Conservation (phyloP, 2,113 vertebrate species). For the Cichladusa arquata region DNA sequence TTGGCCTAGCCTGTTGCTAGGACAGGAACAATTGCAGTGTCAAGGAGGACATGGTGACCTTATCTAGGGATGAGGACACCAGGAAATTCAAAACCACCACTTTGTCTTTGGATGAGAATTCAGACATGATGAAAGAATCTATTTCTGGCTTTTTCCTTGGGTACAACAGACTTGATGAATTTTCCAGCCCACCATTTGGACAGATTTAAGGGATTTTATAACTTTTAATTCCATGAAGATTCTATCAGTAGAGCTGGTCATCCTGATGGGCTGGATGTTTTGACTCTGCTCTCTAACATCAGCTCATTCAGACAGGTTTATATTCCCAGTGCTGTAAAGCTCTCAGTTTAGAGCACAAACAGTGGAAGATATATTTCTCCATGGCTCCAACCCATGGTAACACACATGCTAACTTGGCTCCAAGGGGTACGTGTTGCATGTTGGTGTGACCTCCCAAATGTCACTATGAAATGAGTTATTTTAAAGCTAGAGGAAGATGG, state of each 20-base stretch:
- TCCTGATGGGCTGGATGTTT: neutral
- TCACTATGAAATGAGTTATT: neutral
- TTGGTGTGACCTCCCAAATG: neutral
- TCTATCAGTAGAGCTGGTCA: neutral
- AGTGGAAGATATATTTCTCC: conserved; percentile 15
- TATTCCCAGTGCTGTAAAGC: neutral
- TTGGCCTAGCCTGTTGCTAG: neutral
- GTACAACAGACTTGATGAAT: neutral
- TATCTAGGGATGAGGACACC: neutral
- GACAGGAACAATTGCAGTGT: neutral
- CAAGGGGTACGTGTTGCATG: fast-evolving
- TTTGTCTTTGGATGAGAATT: conserved; percentile 3
- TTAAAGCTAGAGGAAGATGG: neutral
- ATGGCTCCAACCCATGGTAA: neutral
- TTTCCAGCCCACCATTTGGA: conserved; percentile 39
- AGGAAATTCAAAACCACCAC: conserved; percentile 12
- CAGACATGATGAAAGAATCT: neutral
- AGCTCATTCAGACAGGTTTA: conserved; percentile 28
- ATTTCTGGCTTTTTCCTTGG: conserved; percentile 44
- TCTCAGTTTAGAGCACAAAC: neutral
- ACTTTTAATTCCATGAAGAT: conserved; percentile 13
- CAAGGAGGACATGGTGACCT: neutral
- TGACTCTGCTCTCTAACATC: neutral
- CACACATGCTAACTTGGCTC: neutral
- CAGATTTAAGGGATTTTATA: conserved; percentile 34